Evolutionary conservation across 1,140 invertebrate genomes (phyloP).

Genomic region (Ceratina calcarata): DNA sequence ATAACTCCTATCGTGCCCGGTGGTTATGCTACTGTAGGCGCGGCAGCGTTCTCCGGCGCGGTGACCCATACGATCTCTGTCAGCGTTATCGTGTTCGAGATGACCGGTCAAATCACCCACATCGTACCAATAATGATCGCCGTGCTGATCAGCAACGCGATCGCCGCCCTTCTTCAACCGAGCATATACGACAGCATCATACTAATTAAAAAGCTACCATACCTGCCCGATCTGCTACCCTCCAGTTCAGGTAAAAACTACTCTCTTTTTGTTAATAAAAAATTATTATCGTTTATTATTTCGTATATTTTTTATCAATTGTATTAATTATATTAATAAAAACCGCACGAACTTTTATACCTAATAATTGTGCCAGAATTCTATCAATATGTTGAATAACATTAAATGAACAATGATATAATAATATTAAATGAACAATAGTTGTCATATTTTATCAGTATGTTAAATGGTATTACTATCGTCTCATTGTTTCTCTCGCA

Average conservation of each 20-base stretch:
- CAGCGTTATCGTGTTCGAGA: conserved; percentile 98
- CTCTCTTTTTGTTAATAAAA: too few relatives aligned
- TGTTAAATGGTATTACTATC: too few relatives aligned
- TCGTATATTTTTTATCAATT: too few relatives aligned
- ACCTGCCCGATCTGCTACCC: conserved; percentile 93
- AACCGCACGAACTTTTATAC: too few relatives aligned
- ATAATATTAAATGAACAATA: too few relatives aligned
- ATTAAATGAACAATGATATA: too few relatives aligned
- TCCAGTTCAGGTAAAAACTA: conserved; percentile 85
- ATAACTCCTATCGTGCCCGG: conserved; percentile 95
- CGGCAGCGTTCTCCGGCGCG: conserved; percentile 96
- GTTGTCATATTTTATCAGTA: too few relatives aligned
- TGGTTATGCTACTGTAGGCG: conserved; percentile 95
- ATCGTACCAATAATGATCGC: conserved; percentile 98
- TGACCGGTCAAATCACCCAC: conserved; percentile 98
- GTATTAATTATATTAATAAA: too few relatives aligned
- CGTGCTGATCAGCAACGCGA: conserved; percentile 95
- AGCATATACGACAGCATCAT: conserved; percentile 99
- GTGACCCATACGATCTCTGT: conserved; percentile 99
- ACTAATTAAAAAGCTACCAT: conserved; percentile 97
- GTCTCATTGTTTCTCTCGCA: background rate
- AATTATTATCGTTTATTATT: too few relatives aligned
- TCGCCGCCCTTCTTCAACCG: conserved; percentile 94
- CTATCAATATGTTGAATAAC: too few relatives aligned
- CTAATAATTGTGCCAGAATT: too few relatives aligned